Conservation (phyloP, 1,140 invertebrate species). For the Diorhabda elongata region DNA sequence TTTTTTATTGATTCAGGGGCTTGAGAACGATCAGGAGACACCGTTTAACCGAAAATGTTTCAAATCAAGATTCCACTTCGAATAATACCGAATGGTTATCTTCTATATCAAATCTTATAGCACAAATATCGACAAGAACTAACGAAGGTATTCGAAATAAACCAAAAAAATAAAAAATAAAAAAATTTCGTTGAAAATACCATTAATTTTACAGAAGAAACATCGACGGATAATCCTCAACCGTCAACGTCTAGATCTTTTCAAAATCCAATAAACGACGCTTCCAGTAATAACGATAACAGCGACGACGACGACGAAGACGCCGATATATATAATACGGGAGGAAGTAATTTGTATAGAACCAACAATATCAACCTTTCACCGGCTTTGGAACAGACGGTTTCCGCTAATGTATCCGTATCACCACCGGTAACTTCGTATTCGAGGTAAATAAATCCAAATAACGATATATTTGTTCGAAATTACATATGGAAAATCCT, state of each 20-base stretch:
- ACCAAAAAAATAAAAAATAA: neutral
- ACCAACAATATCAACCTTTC: constrained; percentile 31
- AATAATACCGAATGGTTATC: neutral
- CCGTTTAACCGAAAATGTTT: neutral
- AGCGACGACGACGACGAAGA: constrained; percentile 24
- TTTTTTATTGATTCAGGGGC: constrained; percentile 18
- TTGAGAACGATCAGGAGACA: constrained; percentile 24
- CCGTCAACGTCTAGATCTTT: constrained; percentile 21
- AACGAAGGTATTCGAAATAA: neutral
- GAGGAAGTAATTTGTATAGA: constrained; percentile 24
- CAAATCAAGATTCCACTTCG: neutral
- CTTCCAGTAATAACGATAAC: constrained; percentile 30
- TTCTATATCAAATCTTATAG: neutral
- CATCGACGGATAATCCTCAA: constrained; percentile 14
- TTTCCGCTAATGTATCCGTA: neutral
- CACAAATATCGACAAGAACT: neutral
- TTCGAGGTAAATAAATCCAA: neutral
- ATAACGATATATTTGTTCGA: neutral
- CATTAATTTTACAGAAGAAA: neutral
- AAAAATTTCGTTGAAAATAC: neutral
- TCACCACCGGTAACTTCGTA: neutral
- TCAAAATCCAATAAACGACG: constrained; percentile 7
- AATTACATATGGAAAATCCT: no score
- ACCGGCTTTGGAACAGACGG: neutral
- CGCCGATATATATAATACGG: constrained; percentile 24